A percentile compares a stretch with the other conserved stretches of the same genome.
phyloP scores from a whole-genome alignment of 1,140 invertebrate species.

The Danaus melanippus region DNA sequence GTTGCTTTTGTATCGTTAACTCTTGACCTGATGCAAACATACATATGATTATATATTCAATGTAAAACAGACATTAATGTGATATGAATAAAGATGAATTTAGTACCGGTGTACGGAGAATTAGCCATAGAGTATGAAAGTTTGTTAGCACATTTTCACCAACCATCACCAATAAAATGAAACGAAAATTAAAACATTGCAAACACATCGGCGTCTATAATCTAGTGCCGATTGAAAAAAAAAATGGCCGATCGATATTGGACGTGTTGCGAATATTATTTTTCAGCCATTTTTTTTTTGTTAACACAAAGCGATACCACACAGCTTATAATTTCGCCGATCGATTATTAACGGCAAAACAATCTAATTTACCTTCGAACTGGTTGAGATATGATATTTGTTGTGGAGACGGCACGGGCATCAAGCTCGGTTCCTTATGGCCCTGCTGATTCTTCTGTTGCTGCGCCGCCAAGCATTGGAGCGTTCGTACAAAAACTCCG shows the following conservation, averaged over 20 bases:
- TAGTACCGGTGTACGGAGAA: constrained; percentile 28
- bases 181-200: constrained; percentile 30
- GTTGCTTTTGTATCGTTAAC: constrained; percentile 96
- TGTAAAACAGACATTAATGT: constrained; percentile 12
- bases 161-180: constrained; percentile 65
- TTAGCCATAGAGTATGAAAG: constrained; percentile 70
- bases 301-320: constrained; percentile 17
- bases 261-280: neutral
- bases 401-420: constrained; percentile 96
- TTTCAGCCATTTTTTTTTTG: neutral
- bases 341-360: constrained; percentile 15
- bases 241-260: constrained; percentile 6
- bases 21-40: constrained; percentile 80
- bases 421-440: constrained; percentile 88
- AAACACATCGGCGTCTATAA: constrained; percentile 8
- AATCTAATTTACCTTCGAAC: constrained; percentile 81
- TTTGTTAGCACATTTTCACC: constrained; percentile 72
- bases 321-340: constrained; percentile 14
- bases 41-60: constrained; percentile 9
- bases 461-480: constrained; percentile 84
- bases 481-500: constrained; percentile 84
- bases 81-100: constrained; percentile 10
- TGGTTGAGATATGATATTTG: constrained; percentile 96
- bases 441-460: constrained; percentile 75
- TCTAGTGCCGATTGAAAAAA: constrained; percentile 8